These are phyloP conservation scores for Loris lydekkerianus DNA, from an alignment of 2,797 vertebrate species.

Conservation along the genomic window DNA sequence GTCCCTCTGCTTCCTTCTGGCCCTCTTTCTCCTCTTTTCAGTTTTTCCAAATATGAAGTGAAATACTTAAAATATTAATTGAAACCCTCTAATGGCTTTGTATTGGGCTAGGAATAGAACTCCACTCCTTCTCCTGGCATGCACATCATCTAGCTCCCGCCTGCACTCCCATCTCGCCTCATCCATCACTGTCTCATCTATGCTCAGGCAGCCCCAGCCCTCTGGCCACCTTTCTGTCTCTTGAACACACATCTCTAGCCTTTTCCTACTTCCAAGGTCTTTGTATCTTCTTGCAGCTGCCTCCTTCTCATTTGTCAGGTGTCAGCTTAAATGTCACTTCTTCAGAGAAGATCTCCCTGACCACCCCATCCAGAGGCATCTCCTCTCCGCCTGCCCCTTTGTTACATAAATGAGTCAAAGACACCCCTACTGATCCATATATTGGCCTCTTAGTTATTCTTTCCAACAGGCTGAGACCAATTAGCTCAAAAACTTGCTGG, in stretches of 20 bases:
- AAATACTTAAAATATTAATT: slow-evolving; percentile 74
- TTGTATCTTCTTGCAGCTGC: neutral
- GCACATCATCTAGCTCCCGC: neutral
- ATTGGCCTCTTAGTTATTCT: neutral
- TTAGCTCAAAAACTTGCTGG: neutral
- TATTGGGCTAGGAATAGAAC: slow-evolving; percentile 54
- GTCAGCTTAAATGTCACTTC: neutral
- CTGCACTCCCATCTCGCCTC: neutral
- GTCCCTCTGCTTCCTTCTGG: neutral
- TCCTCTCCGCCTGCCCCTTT: neutral
- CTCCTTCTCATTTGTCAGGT: neutral
- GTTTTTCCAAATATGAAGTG: slow-evolving; percentile 60
- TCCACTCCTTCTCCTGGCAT: neutral
- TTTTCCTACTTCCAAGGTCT: neutral
- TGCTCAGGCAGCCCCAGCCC: neutral
- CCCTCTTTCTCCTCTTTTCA: too few species aligned
- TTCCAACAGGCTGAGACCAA: neutral
- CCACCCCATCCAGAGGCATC: neutral
- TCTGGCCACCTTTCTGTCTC: neutral
- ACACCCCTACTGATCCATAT: neutral
- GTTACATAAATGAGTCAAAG: neutral
- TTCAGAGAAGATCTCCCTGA: neutral
- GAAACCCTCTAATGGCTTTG: neutral
- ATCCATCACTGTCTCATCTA: neutral
- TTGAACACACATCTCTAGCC: neutral